Evolutionary conservation across 1,140 invertebrate species (phyloP), one percentile per base, ranked within the genome.

Genomic region (Luehdorfia chinensis): DNA sequence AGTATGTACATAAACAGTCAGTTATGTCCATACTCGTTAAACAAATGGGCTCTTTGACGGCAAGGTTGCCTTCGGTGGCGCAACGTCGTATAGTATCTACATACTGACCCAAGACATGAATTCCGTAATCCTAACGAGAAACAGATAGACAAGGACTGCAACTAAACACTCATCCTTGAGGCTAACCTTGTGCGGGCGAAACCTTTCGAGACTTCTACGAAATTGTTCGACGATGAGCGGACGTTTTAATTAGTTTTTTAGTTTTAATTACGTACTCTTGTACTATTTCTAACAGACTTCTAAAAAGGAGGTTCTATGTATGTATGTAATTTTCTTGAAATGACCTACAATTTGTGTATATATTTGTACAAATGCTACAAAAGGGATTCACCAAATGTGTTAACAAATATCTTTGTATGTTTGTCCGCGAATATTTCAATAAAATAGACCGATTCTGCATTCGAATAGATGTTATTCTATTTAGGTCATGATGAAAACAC

Each of bases 21-120:
- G 66, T 61, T 66, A 66, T 68, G 60, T 64, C 59, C 64, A 54
- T 65, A 64, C 57, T 63, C 57, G 59, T 60, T 62, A 75, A 67
- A 65, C 60, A 66, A 78, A 76, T 56, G 56, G 47, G 59, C 56
- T 54, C 41, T 50, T 18, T 45, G 51, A 50, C 61, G 27, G 54
- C 59, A 75, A 72, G 75, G 66, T 76, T 79, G 55, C 59, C 53
- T 64, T 55, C 34, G 59, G 59, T 75, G 70, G 63, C 54, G 65
- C 59, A 76, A 75, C 44, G 49, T 36, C 21, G 32, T 33, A 60
- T 47, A 37, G 51, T 32, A 50, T 30, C 34, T 51, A 36, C 48
- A 31, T 39, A 48, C 28, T 49, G 30, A 48, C 45, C 19, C 16
- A 37, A 37, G 18, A 37, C 16, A 23, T 18, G 34, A 5, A 37